Conservation (phyloP, 2,888 invertebrate species). For the Harpagoxenus sublaevis region DNA sequence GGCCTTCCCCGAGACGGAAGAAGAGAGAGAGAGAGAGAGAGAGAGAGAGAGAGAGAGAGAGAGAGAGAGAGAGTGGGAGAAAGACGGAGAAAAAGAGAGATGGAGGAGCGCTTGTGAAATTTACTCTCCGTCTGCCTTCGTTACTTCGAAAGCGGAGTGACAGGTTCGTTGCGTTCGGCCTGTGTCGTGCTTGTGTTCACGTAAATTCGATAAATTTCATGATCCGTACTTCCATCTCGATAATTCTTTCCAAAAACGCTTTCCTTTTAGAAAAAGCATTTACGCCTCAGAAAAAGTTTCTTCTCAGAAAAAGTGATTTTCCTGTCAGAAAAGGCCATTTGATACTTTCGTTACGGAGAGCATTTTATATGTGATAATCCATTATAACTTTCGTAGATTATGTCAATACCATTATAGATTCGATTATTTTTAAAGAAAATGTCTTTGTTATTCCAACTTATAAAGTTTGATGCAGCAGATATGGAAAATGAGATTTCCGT, state of each 20-base stretch:
- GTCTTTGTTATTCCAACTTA: slow-evolving; percentile 14
- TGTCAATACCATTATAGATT: not conserved
- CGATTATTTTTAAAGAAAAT: slow-evolving; percentile 20
- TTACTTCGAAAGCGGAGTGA: slow-evolving; percentile 57
- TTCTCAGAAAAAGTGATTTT: not conserved
- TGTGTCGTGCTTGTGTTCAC: slow-evolving; percentile 31
- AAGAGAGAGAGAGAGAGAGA: not conserved
- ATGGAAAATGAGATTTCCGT: not conserved
- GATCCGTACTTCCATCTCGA: slow-evolving; percentile 28
- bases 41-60: too few relatives aligned
- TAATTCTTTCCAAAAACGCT: slow-evolving; percentile 9
- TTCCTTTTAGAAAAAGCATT: slow-evolving; percentile 3
- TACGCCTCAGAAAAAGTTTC: not conserved
- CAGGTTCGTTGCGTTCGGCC: slow-evolving; percentile 52
- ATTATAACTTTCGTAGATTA: not conserved
- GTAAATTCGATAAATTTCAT: slow-evolving; percentile 39
- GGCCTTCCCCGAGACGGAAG: slow-evolving; percentile 53
- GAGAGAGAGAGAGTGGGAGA: not conserved
- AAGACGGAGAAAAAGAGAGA: not conserved
- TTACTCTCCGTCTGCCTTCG: slow-evolving; percentile 56
- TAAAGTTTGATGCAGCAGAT: not conserved
- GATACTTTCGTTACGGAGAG: not conserved
- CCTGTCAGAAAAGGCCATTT: not conserved
- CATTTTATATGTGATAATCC: slow-evolving; percentile 1
- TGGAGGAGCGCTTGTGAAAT: slow-evolving; percentile 17